phyloP scores from a whole-genome alignment of 2,888 invertebrate genomes.

The Bombyx huttoni region DNA sequence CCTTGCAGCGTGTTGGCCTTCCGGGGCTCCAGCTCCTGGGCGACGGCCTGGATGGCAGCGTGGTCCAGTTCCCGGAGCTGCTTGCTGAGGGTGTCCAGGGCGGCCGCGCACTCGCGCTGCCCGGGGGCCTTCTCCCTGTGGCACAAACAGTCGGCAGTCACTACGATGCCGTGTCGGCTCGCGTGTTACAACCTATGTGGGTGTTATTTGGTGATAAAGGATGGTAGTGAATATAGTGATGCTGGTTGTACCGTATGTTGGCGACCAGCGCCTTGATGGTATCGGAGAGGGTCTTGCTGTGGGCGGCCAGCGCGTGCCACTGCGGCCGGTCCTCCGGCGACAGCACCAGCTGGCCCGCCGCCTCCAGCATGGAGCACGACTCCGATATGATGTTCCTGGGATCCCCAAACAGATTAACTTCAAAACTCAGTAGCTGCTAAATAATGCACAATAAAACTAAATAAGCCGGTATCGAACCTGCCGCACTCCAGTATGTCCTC shows the following conservation, averaged over 20 bases:
- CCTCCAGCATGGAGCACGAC: constrained; percentile 82
- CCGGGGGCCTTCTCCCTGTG: constrained; percentile 94
- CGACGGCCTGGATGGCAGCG: constrained; percentile 89
- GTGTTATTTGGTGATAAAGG: no score
- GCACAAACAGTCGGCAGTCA: background rate
- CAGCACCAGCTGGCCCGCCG: constrained; percentile 90
- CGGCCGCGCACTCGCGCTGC: constrained; percentile 91
- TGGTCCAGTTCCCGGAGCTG: constrained; percentile 88
- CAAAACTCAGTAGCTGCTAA: no score
- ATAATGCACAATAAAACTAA: no score
- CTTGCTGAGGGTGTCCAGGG: constrained; percentile 81
- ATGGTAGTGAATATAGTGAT: no score
- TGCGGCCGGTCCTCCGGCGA: constrained; percentile 92
- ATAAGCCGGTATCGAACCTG: constrained; percentile 32
- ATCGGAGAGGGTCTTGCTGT: constrained; percentile 96
- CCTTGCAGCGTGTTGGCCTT: constrained; percentile 80
- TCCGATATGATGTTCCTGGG: constrained; percentile 55
- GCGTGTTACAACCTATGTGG: no score
- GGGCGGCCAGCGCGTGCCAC: constrained; percentile 94
- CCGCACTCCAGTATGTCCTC: constrained; percentile 91
- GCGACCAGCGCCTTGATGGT: constrained; percentile 95
- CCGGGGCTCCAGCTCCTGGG: constrained; percentile 79
- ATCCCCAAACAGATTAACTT: background rate
- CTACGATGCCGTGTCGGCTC: no score
- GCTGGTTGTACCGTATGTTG: constrained; percentile 78